Percentiles rank a stretch among this genome's conserved stretches.
phyloP scores from a whole-genome alignment of 2,113 vertebrate species.

The Paradoxurus hermaphroditus region DNA sequence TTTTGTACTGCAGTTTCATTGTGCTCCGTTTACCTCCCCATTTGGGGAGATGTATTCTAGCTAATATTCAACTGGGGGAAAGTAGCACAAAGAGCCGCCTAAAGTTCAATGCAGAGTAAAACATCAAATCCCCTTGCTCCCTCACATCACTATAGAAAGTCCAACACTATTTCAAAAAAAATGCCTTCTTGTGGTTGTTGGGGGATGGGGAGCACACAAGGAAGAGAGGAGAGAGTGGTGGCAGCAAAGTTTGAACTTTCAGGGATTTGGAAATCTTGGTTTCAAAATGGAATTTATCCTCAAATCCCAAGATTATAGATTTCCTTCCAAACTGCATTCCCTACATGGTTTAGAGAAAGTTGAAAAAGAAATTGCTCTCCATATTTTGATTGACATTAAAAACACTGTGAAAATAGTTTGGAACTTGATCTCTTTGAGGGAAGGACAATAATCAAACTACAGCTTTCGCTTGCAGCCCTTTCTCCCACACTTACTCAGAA shows the following conservation, averaged over 20 bases:
- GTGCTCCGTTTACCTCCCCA: background rate
- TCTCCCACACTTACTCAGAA: conserved; percentile 66
- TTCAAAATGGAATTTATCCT: conserved; percentile 64
- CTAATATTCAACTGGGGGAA: background rate
- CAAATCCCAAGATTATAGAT: conserved; percentile 66
- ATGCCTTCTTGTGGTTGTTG: background rate
- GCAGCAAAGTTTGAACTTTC: background rate
- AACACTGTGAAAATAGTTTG: conserved; percentile 63
- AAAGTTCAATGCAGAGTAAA: background rate
- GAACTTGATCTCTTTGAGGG: conserved; percentile 60
- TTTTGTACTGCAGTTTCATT: background rate
- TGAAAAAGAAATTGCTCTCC: conserved; percentile 50
- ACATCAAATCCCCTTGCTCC: background rate
- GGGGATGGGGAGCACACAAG: background rate
- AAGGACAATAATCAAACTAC: conserved; percentile 52
- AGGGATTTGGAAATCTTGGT: conserved; percentile 8
- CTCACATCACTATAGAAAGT: background rate
- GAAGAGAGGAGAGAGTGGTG: background rate
- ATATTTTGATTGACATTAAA: conserved; percentile 68
- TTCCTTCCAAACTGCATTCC: conserved; percentile 65
- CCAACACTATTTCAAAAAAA: background rate
- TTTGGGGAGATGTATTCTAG: background rate
- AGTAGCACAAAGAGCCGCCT: background rate
- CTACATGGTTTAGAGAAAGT: conserved; percentile 47
- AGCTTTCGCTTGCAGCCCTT: conserved; percentile 40